A percentile compares a stretch with the other conserved stretches of the same genome.
Evolutionary conservation across 2,888 invertebrate species (phyloP).

Genomic region (Agonopterix heracliana): DNA sequence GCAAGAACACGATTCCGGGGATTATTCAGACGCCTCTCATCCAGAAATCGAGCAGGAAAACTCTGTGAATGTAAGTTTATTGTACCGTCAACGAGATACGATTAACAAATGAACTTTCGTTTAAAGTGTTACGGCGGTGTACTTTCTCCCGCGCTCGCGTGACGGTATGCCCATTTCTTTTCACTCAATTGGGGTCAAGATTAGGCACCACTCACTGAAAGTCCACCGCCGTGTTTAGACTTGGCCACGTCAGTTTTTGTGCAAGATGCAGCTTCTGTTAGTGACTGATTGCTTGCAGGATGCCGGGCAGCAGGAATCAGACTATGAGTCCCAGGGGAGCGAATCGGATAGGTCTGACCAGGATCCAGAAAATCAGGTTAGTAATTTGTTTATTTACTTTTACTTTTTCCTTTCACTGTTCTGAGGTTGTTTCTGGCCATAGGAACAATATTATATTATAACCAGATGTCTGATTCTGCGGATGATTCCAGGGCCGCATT

Average conservation of each 20-base stretch:
- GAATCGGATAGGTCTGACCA: conserved; percentile 77
- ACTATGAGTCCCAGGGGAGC: conserved; percentile 70
- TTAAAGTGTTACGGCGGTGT: conserved; percentile 54
- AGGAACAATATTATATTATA: no score
- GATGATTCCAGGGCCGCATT: no score
- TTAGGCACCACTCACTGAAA: conserved; percentile 57
- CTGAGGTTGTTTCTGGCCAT: no score
- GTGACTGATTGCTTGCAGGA: conserved; percentile 66
- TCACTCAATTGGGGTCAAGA: conserved; percentile 67
- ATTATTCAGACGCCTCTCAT: conserved; percentile 66
- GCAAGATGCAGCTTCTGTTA: conserved; percentile 59
- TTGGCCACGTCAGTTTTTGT: conserved; percentile 43
- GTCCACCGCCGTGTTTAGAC: conserved; percentile 46
- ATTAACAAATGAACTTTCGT: conserved; percentile 45
- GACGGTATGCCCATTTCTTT: conserved; percentile 72
- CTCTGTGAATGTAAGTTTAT: conserved; percentile 64
- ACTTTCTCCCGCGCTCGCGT: conserved; percentile 71
- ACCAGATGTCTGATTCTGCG: no score
- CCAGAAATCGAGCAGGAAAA: conserved; percentile 61
- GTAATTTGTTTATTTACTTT: conserved; percentile 8
- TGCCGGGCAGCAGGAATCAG: conserved; percentile 55
- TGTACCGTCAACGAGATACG: conserved; percentile 20
- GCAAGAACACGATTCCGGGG: conserved; percentile 62
- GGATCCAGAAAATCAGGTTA: conserved; percentile 84
- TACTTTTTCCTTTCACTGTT: background rate